These are phyloP conservation scores for Sarcoramphus papa DNA, from an alignment of 2,797 vertebrate species.

Conservation along the genomic window DNA sequence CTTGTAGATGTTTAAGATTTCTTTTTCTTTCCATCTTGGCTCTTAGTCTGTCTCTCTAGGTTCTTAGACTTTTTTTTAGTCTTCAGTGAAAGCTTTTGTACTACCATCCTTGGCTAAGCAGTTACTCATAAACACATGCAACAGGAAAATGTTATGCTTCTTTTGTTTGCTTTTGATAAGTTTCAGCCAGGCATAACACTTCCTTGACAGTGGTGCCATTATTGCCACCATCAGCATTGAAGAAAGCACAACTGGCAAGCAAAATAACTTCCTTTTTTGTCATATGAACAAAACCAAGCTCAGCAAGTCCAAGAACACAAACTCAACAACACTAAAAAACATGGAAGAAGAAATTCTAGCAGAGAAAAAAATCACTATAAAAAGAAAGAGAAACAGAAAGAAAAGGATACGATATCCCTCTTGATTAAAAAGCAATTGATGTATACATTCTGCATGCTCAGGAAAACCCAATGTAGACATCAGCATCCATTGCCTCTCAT, in stretches of 20 bases:
- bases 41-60: neutral
- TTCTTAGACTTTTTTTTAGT: neutral
- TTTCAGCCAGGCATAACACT: neutral
- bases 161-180: neutral
- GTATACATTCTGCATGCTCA: neutral
- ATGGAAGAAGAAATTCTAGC: neutral
- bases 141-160: neutral
- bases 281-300: neutral
- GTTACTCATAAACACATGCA: neutral
- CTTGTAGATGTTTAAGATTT: neutral
- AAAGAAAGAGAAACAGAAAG: neutral
- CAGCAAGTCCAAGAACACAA: neutral
- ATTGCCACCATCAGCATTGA: neutral
- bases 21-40: neutral
- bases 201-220: neutral
- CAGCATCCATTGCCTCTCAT: neutral
- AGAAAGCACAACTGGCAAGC: neutral
- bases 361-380: neutral
- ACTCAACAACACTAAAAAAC: neutral
- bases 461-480: neutral
- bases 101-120: neutral
- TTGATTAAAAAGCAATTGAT: neutral
- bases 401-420: neutral
- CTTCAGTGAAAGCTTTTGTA: neutral
- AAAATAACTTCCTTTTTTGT: neutral